Percentiles rank a stretch among this genome's conserved stretches.
Conservation (phyloP, 2,113 vertebrate genomes). For the Balaeniceps rex region DNA sequence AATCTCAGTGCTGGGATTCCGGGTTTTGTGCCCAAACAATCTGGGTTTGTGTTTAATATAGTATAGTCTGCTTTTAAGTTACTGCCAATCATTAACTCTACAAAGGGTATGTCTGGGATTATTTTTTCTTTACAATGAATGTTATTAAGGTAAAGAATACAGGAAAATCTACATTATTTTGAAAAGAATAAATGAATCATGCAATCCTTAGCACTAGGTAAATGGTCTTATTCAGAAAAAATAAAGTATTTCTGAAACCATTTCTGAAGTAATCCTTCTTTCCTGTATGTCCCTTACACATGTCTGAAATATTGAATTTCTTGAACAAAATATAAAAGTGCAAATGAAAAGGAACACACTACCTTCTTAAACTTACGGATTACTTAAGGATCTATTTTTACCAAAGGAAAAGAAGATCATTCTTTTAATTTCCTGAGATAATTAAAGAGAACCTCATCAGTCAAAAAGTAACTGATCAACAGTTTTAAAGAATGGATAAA, state of each 20-base stretch:
- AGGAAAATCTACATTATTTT: constrained; percentile 43
- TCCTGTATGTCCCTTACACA: background rate
- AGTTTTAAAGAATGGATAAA: background rate
- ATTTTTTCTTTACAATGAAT: constrained; percentile 69
- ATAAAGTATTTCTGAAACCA: constrained; percentile 23
- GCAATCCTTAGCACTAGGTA: constrained; percentile 35
- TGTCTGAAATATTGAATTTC: background rate
- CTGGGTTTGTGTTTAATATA: constrained; percentile 86
- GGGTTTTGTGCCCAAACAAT: constrained; percentile 86
- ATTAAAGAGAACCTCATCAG: background rate
- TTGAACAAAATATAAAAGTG: constrained; percentile 32
- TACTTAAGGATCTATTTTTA: background rate
- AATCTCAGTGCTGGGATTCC: constrained; percentile 83
- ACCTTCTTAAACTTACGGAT: background rate
- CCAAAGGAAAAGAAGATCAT: background rate
- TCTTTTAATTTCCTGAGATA: background rate
- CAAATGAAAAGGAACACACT: constrained; percentile 9
- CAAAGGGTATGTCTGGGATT: constrained; percentile 62
- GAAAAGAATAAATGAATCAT: constrained; percentile 36
- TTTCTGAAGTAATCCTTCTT: constrained; percentile 13
- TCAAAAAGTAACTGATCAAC: background rate
- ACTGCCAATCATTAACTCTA: constrained; percentile 79
- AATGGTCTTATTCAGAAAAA: constrained; percentile 35
- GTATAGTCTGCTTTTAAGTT: constrained; percentile 79
- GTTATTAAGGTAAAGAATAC: constrained; percentile 72